Percentiles rank a stretch among this genome's conserved stretches.
phyloP scores from a whole-genome alignment of 23 tunicate genomes.

The Phallusia fumigata region DNA sequence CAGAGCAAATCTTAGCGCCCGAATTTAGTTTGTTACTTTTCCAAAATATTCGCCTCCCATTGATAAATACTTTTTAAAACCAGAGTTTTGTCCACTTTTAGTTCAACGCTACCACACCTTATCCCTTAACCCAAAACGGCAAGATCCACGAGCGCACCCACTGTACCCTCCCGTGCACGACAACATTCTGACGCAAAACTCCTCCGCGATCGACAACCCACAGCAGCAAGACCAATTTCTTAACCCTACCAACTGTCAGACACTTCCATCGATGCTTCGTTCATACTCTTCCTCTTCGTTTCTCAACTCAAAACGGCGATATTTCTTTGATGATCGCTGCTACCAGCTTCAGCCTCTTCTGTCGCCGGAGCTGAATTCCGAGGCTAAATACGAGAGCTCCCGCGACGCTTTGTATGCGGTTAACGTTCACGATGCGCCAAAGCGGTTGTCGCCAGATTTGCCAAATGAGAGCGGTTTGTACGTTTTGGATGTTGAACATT shows the following conservation, averaged over 20 bases:
- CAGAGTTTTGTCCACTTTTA: neutral
- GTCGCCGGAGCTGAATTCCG: neutral
- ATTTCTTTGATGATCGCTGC: conserved; percentile 1
- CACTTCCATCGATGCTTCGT: neutral
- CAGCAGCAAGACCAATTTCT: neutral
- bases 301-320: neutral
- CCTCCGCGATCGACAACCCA: neutral
- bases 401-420: neutral
- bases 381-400: neutral
- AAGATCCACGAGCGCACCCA: neutral
- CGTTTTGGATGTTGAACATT: conserved; percentile 13
- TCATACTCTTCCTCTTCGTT: neutral
- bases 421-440: conserved; percentile 8
- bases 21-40: no score
- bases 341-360: neutral
- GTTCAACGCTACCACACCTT: neutral
- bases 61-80: no score
- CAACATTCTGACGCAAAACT: neutral
- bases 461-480: conserved; percentile 18
- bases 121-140: neutral
- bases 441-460: neutral
- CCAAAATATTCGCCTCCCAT: no score
- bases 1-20: no score
- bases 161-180: neutral
- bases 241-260: neutral